phyloP scores from a whole-genome alignment of 2,113 vertebrate genomes.

The Coptodon rendalli region DNA sequence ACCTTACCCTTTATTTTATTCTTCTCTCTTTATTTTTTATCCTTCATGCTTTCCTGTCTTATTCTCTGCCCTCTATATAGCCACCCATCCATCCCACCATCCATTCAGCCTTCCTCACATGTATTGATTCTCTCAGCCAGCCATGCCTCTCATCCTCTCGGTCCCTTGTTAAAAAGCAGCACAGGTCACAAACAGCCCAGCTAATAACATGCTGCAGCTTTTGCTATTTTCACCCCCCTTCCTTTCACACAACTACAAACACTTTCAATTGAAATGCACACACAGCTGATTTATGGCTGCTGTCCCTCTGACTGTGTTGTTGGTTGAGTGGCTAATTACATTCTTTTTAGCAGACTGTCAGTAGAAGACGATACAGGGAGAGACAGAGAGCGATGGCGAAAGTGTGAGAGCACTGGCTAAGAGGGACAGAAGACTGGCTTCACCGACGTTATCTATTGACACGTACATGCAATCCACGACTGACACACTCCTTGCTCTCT shows the following conservation, averaged over 20 bases:
- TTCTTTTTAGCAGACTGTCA: conserved; percentile 53
- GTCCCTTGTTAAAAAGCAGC: conserved; percentile 30
- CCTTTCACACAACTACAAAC: background rate
- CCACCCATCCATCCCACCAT: conserved; percentile 14
- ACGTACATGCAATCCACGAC: background rate
- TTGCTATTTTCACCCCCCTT: background rate
- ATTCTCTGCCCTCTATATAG: background rate
- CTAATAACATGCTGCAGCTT: background rate
- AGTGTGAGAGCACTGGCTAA: background rate
- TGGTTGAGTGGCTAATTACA: conserved; percentile 50
- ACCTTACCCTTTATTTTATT: background rate
- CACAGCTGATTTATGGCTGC: conserved; percentile 46
- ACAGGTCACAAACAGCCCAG: conserved; percentile 14
- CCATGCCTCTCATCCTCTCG: background rate
- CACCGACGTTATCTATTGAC: conserved; percentile 1
- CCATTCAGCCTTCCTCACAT: conserved; percentile 25
- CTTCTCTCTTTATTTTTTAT: conserved; percentile 28
- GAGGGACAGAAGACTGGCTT: background rate
- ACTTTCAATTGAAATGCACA: conserved; percentile 1
- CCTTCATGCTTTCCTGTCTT: background rate
- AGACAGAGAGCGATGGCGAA: conserved; percentile 6
- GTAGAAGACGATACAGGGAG: conserved; percentile 14
- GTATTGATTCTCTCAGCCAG: conserved; percentile 37
- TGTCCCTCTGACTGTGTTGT: conserved; percentile 26
- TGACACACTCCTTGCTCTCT: background rate